Evolutionary conservation across 2,113 vertebrate genomes (phyloP), one percentile per base, ranked within the genome.

Genomic region (Erpornis zantholeuca): DNA sequence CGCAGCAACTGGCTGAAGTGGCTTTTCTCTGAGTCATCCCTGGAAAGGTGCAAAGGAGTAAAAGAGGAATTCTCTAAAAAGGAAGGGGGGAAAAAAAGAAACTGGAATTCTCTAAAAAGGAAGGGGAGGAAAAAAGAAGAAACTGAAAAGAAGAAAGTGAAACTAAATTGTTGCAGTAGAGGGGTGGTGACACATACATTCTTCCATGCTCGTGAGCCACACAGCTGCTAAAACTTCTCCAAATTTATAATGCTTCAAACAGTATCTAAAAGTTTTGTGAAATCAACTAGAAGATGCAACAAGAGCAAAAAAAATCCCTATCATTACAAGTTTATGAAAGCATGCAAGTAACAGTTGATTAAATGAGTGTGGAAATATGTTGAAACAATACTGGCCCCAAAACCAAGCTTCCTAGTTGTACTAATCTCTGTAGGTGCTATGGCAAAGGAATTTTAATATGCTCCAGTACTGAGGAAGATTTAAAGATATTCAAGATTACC

Each of bases 71-170:
- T 86, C 45, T 29, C 16, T 57, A 40, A 40, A 52, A 38, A 38
- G 5, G 1, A 5, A 4, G 13, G 27, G 5, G 14, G 4, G 1
- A 5, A 8, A 22, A 20, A 11, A 85, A 5, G 7, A 52, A 36
- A 16, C 3, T 15, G 54, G 23, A 53, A 29, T 68, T 86, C 45
- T 29, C 16, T 57, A 40, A 40, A 52, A 38, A 38, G 5, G 1
- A 5, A 4, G 13, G 27, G 5, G 14, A 10, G 4, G 1, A 5
- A 8, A 22, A 20, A 11, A 3, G 36, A 85, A 5, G 7, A 52
- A 36, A 16, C 3, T 15, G 54, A 27, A 53, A 29, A 49, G 29
- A 10, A 31, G 8, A 8, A 40, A 76, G 20, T 19, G 7, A 11
- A 56, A 68, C 19, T 71, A 59, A 35, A 91, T 1, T 49, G 17